phyloP scores from a whole-genome alignment of 2,888 invertebrate genomes.

The Morpho helenor region DNA sequence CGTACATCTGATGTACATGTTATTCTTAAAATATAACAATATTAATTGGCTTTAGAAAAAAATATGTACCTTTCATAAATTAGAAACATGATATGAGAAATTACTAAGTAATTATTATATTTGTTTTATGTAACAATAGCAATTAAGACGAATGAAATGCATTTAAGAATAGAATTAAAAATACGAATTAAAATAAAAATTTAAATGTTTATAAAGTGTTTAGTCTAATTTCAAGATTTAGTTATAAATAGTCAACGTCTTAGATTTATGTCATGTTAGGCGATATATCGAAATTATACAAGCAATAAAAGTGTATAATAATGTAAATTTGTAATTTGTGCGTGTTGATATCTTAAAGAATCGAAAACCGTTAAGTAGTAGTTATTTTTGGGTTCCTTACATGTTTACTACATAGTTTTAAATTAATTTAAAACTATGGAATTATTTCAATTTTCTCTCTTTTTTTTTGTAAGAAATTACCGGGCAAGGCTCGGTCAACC shows the following conservation, averaged over 20 bases:
- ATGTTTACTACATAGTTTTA: no score
- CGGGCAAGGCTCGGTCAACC: no score
- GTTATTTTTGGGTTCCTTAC: no score
- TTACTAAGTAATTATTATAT: neutral
- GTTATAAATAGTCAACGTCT: constrained; percentile 19
- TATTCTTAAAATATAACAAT: no score
- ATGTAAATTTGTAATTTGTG: neutral
- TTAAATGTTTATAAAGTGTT: neutral
- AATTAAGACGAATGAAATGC: neutral
- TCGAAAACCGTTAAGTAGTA: constrained; percentile 1
- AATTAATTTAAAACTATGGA: no score
- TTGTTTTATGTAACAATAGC: neutral
- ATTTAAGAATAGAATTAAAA: neutral
- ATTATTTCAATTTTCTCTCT: no score
- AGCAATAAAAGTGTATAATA: constrained; percentile 4
- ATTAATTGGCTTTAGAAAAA: no score
- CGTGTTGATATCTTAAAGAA: neutral
- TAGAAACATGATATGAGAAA: neutral
- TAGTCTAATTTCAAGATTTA: constrained; percentile 7
- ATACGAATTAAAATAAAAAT: neutral
- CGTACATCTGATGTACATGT: no score
- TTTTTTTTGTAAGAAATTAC: no score
- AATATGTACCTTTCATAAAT: no score
- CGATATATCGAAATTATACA: constrained; percentile 2
- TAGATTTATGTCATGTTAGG: constrained; percentile 14